Base-by-base conservation (phyloP, 2,113 vertebrate genomes). In the Nibea albiflora region DNA sequence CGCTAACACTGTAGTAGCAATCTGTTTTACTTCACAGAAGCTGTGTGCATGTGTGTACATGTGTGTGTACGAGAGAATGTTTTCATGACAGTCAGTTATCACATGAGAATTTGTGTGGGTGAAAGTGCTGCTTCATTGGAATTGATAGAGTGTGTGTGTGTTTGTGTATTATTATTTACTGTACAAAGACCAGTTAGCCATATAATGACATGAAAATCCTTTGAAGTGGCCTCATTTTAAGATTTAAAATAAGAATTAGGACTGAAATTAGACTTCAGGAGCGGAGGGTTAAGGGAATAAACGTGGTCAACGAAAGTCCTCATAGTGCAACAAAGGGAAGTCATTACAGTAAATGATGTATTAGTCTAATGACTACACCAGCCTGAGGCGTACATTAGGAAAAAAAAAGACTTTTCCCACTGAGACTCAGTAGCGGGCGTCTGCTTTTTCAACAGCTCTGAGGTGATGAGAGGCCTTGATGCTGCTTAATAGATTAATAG, bases 401-500 rank as follows among this genome's bases (percentile, higher is more conserved):
- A 76, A 39, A 39, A 49, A 3, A 53, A 17, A 72, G 19, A 39
- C n/a, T 57, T 85, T 78, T 85, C 74, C 54, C 63, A 68, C 26
- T 76, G 63, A 35, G 75, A 61, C 56, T 61, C 46, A 44, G 73
- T 1, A 85, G 57, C 42, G 47, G 39, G 70, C 17, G 1, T 83
- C 60, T 60, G 66, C 26, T 78, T 83, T 78, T 65, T 57, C 68
- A 73, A 62, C 53, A 54, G 58, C 54, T 78, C 65, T 1, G 61
- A 81, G 70, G 65, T 78, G 83, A 85, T 71, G 67, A 85, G 57
- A 68, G 58, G 66, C 64, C 76, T 73, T n/a, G 35, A 76, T 79
- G 71, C 82, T 85, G 73, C 47, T 78, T 82, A 46, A 78, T 74
- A 83, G 80, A 85, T 80, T 78, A 90, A 81, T 83, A 86, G 78